Evolutionary conservation across 2,113 vertebrate genomes (phyloP).

Genomic region (Galbula dea): DNA sequence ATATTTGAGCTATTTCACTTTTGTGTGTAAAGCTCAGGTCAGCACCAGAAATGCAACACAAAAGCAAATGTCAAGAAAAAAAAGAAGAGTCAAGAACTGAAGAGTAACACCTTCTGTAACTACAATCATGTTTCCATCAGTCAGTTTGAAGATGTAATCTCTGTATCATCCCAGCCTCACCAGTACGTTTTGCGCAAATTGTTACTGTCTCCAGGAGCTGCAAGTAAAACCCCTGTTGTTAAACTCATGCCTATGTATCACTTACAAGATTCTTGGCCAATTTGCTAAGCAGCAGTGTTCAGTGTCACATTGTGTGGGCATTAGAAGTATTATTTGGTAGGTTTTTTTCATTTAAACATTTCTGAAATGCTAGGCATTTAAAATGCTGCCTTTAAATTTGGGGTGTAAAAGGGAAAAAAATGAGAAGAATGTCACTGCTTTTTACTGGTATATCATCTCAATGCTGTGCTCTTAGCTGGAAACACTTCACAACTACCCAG

Average conservation of each 20-base stretch:
- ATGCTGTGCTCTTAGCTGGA: neutral
- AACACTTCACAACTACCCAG: neutral
- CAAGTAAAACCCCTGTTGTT: neutral
- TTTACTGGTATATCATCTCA: neutral
- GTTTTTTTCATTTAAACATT: slow-evolving; percentile 12
- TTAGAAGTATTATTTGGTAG: slow-evolving; percentile 11
- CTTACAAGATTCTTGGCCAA: neutral
- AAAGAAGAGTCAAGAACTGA: neutral
- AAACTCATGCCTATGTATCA: neutral
- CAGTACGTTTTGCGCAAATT: neutral
- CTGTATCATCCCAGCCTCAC: neutral
- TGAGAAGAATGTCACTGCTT: neutral
- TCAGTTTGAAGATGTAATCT: neutral
- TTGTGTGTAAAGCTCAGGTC: neutral
- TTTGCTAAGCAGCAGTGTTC: slow-evolving; percentile 22
- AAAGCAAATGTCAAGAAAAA: slow-evolving; percentile 9
- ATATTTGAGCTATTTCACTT: neutral
- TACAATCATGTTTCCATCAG: neutral
- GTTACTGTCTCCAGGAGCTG: neutral
- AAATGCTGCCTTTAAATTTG: slow-evolving; percentile 10
- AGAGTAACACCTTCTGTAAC: neutral
- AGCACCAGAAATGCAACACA: neutral
- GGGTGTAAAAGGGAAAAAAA: neutral
- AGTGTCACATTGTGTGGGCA: slow-evolving; percentile 35
- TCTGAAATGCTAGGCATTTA: slow-evolving; percentile 2